phyloP scores from a whole-genome alignment of 2,888 invertebrate species.

The Anagyrus pseudococci region DNA sequence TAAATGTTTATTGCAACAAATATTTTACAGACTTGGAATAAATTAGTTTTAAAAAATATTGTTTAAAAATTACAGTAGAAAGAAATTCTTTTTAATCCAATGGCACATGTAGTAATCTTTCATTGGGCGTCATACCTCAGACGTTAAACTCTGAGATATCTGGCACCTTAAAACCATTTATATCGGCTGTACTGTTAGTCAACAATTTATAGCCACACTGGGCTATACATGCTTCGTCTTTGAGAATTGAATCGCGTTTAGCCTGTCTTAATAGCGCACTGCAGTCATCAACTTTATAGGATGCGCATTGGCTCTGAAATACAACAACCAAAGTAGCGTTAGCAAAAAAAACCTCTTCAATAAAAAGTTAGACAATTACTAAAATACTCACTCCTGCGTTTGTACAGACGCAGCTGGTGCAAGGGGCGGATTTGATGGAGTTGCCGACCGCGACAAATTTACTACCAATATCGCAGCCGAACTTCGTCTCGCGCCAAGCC shows the following conservation, averaged over 20 bases:
- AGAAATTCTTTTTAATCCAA: conserved; percentile 29
- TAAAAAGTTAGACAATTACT: conserved; percentile 6
- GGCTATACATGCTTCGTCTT: conserved; percentile 89
- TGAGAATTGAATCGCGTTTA: conserved; percentile 79
- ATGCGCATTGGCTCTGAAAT: conserved; percentile 84
- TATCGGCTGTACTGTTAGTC: conserved; percentile 47
- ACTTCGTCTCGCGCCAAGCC: conserved; percentile 83
- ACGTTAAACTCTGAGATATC: conserved; percentile 77
- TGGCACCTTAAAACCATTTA: conserved; percentile 75
- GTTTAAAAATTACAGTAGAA: no score
- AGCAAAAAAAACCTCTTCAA: no score
- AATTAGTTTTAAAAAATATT: no score
- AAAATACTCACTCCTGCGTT: conserved; percentile 77
- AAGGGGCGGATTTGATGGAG: conserved; percentile 87
- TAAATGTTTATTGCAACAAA: no score
- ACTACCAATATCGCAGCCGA: conserved; percentile 83
- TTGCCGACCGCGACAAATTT: conserved; percentile 81
- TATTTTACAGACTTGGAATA: no score
- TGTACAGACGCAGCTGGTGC: conserved; percentile 88
- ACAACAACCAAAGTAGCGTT: no score
- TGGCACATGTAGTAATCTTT: conserved; percentile 41
- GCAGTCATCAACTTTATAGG: conserved; percentile 86
- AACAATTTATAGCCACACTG: conserved; percentile 74
- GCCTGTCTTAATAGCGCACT: conserved; percentile 82
- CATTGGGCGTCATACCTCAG: conserved; percentile 55